A percentile compares a stretch with the other conserved stretches of the same genome.
Evolutionary conservation across 2,888 invertebrate genomes (phyloP).

Genomic region (Aphidius colemani): DNA sequence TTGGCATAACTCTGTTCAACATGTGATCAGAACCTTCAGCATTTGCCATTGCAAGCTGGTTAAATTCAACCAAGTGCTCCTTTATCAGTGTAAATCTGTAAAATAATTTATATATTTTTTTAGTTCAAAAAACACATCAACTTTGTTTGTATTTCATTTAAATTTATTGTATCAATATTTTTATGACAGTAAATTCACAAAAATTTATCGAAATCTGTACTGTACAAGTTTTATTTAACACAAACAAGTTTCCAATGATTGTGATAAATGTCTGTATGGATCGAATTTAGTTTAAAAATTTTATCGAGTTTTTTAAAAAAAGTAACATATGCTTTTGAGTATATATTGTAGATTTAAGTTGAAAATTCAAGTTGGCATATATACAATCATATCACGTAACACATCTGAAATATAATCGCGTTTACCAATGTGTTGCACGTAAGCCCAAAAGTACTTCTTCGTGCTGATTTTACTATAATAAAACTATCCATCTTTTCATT

Average conservation of each 20-base stretch:
- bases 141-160: not conserved
- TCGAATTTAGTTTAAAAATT: slow-evolving; percentile 16
- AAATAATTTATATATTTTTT: slow-evolving; percentile 37
- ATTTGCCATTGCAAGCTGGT: slow-evolving; percentile 97
- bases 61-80: slow-evolving; percentile 97
- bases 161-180: too few relatives aligned
- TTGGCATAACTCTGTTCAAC: slow-evolving; percentile 98
- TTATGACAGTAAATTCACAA: too few relatives aligned
- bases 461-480: slow-evolving; percentile 35
- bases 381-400: slow-evolving; percentile 43
- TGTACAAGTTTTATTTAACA: too few relatives aligned
- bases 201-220: too few relatives aligned
- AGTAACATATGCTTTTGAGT: too few relatives aligned
- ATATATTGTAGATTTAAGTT: not conserved
- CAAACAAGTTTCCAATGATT: too few relatives aligned
- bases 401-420: slow-evolving; percentile 41
- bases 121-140: slow-evolving; percentile 10
- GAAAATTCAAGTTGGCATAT: slow-evolving; percentile 28
- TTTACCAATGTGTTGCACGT: slow-evolving; percentile 45
- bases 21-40: slow-evolving; percentile 98
- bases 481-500: slow-evolving; percentile 32
- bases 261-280: not conserved
- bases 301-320: slow-evolving; percentile 12
- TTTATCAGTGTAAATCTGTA: slow-evolving; percentile 90
- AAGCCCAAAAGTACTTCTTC: slow-evolving; percentile 45